Evolutionary conservation across 2,888 invertebrate genomes (phyloP).

Genomic region (Mythimna lalbum): DNA sequence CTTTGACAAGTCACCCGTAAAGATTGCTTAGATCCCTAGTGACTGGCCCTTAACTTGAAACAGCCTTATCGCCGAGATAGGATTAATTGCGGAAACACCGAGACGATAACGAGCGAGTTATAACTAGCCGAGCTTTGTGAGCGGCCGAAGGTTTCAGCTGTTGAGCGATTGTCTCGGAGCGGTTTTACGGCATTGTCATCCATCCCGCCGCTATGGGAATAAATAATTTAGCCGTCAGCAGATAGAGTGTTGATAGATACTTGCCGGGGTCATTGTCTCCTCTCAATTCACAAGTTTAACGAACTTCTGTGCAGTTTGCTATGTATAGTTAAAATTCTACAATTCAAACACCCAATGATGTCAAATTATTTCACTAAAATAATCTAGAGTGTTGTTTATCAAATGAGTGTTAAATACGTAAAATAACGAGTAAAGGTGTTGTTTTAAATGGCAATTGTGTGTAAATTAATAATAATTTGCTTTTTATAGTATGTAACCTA

Average conservation of each 20-base stretch:
- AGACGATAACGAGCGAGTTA: conserved; percentile 85
- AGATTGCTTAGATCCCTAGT: conserved; percentile 90
- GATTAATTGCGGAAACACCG: conserved; percentile 90
- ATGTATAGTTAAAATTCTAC: too few species aligned
- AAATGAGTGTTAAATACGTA: too few species aligned
- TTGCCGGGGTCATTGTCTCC: conserved; percentile 4
- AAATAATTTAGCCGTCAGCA: conserved; percentile 58
- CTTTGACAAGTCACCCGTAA: conserved; percentile 90
- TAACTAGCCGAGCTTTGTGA: conserved; percentile 80
- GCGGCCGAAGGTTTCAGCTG: conserved; percentile 67
- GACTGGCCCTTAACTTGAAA: conserved; percentile 89
- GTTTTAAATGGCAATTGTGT: too few species aligned
- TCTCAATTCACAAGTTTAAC: conserved; percentile 5
- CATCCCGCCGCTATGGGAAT: conserved; percentile 51
- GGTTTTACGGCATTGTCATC: conserved; percentile 65
- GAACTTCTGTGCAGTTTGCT: not conserved
- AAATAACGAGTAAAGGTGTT: too few species aligned
- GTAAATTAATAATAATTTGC: too few species aligned
- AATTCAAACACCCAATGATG: too few species aligned
- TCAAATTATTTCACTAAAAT: too few species aligned
- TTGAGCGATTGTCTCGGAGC: conserved; percentile 61
- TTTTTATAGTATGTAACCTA: too few species aligned
- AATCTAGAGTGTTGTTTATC: too few species aligned
- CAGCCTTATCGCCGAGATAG: conserved; percentile 87
- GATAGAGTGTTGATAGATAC: conserved; percentile 46